A percentile compares a stretch with the other conserved stretches of the same genome.
Conservation (phyloP, 2,113 vertebrate species). For the Pipa parva region DNA sequence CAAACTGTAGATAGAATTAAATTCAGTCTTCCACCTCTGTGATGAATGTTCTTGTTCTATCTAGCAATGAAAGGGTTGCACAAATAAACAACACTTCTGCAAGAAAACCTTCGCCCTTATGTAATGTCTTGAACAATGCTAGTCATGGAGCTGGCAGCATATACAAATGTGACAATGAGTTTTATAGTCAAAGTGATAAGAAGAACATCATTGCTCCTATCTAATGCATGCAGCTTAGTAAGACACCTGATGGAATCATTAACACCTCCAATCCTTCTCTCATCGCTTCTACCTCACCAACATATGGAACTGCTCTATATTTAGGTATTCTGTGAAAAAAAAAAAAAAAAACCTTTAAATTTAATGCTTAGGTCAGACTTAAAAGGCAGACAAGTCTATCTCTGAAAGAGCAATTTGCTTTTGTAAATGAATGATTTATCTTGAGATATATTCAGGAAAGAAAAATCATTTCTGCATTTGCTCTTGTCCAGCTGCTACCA, state of each 20-base stretch:
- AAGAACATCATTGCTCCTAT: conserved; percentile 18
- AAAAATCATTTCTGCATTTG: no score
- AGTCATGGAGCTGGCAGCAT: background rate
- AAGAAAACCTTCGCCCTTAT: background rate
- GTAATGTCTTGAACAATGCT: background rate
- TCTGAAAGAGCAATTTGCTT: conserved; percentile 4
- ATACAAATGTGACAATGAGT: conserved; percentile 38
- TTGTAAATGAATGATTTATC: background rate
- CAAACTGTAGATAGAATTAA: no score
- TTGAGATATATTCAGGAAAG: background rate
- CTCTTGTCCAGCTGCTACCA: no score
- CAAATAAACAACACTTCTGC: background rate
- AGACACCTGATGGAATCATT: conserved; percentile 41
- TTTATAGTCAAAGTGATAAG: conserved; percentile 23
- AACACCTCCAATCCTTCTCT: conserved; percentile 23
- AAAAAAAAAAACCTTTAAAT: conserved; percentile 11
- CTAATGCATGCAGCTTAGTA: conserved; percentile 15
- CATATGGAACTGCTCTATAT: conserved; percentile 37
- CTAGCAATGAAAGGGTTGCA: background rate
- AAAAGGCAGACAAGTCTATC: background rate
- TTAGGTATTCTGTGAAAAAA: conserved; percentile 8
- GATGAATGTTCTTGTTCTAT: background rate
- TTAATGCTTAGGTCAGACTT: conserved; percentile 23
- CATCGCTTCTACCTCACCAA: conserved; percentile 33
- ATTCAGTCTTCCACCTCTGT: no score